These are phyloP conservation scores for Syndactyla subalaris DNA, from an alignment of 2,797 vertebrate genomes.

Conservation along the genomic window DNA sequence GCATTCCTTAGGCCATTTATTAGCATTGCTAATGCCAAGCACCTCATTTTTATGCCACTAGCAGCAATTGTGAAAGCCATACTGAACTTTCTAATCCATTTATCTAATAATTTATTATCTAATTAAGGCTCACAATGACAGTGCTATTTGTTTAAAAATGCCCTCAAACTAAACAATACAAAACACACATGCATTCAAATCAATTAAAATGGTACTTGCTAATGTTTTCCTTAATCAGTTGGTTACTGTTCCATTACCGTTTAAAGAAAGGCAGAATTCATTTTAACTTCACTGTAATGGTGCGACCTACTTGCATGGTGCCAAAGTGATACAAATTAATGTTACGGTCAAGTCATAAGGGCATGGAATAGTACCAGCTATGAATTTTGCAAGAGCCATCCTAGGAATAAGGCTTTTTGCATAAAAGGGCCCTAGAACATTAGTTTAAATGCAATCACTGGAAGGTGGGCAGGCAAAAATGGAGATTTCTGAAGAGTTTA, in stretches of 20 bases:
- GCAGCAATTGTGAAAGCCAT: conserved; percentile 47
- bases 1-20: conserved; percentile 48
- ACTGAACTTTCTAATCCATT: conserved; percentile 75
- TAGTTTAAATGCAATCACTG: neutral
- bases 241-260: conserved; percentile 21
- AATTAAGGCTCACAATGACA: conserved; percentile 76
- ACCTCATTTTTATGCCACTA: conserved; percentile 43
- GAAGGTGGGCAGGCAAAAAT: neutral
- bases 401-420: neutral
- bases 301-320: conserved; percentile 37
- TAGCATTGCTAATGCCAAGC: conserved; percentile 33
- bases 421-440: conserved; percentile 11
- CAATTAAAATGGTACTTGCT: conserved; percentile 70
- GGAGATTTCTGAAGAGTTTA: neutral
- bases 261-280: conserved; percentile 41
- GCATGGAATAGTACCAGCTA: conserved; percentile 21
- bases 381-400: conserved; percentile 56
- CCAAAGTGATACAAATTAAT: conserved; percentile 57
- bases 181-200: conserved; percentile 73
- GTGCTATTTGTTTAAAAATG: conserved; percentile 78
- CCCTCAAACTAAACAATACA: conserved; percentile 75
- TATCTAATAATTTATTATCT: conserved; percentile 84
- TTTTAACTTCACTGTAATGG: conserved; percentile 45
- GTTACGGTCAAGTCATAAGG: conserved; percentile 48
- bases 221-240: conserved; percentile 72